Base-by-base conservation (phyloP, 2,113 vertebrate genomes). In the Aix galericulata region DNA sequence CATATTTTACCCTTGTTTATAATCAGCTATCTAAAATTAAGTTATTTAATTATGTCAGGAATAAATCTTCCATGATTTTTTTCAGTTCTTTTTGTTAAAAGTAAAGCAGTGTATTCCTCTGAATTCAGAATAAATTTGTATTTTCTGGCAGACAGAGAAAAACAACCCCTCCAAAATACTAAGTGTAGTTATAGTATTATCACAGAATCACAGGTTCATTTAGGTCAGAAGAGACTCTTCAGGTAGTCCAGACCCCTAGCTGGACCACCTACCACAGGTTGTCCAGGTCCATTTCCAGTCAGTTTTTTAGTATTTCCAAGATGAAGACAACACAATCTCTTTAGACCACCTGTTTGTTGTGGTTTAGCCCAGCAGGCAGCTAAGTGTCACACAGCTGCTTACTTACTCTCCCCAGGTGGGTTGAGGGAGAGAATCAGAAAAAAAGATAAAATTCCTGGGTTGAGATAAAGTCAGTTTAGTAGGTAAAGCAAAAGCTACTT, bases 271-370 rank as follows among this genome's bases (percentile, higher is more conserved):
- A 15, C 12, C 63, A 11, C 11, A 34, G 9, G 14, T 36, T 53
- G 25, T 63, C 25, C 46, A 63, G 11, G 36, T 34, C 17, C 17
- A 8, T 64, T 26, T 13, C 17, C 13, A 26, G 22, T 17, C 22
- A n/a, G 17, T 11, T n/a, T 66, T 38, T 85, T 6, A 56, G 10
- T 25, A 69, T 17, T 6, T 86, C 13, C 36, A 20, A 42, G 21
- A 32, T 0, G 0, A 27, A 17, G 11, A 46, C 11, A 63, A 23
- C 27, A 56, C n/a, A 80, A 29, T 7, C 4, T 56, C 22, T 8
- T 38, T 63, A 38, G 48, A 18, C 13, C 38, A n/a, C 14, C 7
- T 38, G 5, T 50, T 71, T 52, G 23, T 26, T 52, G 50, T 52
- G 50, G 50, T 52, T 52, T 52, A 25, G 13, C 50, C 23, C 50